These are phyloP conservation scores for Pseudonaja textilis DNA, from an alignment of 2,113 vertebrate genomes.

Conservation along the genomic window DNA sequence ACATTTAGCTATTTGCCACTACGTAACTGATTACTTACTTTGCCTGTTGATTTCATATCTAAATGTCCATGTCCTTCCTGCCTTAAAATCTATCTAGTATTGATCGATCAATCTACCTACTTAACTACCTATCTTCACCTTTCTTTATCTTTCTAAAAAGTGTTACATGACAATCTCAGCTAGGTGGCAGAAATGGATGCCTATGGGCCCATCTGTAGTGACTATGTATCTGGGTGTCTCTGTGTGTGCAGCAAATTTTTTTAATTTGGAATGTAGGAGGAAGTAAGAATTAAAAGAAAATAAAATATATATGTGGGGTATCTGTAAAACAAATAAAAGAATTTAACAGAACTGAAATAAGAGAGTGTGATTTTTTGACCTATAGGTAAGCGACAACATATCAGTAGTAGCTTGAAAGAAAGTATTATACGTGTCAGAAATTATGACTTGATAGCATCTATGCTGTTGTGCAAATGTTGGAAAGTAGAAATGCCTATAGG, in stretches of 20 bases:
- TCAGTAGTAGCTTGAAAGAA: background rate
- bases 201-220: background rate
- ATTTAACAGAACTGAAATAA: background rate
- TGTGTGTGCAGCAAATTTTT: background rate
- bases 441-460: background rate
- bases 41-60: background rate
- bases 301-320: background rate
- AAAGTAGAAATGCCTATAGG: background rate
- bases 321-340: background rate
- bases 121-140: background rate
- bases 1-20: background rate
- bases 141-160: background rate
- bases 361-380: background rate
- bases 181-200: background rate
- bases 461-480: background rate
- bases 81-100: background rate
- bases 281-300: background rate
- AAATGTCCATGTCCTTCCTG: background rate
- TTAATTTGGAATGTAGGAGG: background rate
- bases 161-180: background rate
- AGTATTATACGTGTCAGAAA: background rate
- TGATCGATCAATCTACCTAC: rapidly evolving
- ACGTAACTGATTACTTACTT: background rate
- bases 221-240: background rate
- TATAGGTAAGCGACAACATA: background rate